Evolutionary conservation across 1,140 invertebrate genomes (phyloP).

Genomic region (Theocolax elegans): DNA sequence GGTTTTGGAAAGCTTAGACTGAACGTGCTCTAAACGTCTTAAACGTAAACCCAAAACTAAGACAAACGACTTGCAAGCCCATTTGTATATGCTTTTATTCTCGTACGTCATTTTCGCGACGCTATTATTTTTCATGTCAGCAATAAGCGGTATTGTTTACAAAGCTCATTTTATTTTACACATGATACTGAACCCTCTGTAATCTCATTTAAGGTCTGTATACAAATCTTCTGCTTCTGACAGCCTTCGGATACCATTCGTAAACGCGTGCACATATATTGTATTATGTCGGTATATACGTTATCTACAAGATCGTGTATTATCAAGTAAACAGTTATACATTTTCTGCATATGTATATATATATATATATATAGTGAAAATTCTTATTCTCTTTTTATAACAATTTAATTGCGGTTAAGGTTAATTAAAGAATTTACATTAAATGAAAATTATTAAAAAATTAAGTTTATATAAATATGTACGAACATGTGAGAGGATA

Average conservation of each 20-base stretch:
- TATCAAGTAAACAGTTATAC: neutral
- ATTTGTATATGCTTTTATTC: neutral
- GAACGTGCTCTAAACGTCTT: slow-evolving; percentile 4
- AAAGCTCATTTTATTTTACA: neutral
- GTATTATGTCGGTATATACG: too few relatives aligned
- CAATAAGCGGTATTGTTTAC: neutral
- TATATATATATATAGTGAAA: too few relatives aligned
- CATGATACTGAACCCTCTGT: neutral
- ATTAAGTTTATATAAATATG: too few relatives aligned
- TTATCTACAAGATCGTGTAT: neutral
- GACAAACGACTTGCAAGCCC: neutral
- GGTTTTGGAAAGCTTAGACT: neutral
- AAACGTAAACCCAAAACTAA: slow-evolving; percentile 3
- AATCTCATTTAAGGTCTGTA: neutral
- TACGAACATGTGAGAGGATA: too few relatives aligned
- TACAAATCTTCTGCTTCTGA: neutral
- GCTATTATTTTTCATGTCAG: slow-evolving; percentile 1
- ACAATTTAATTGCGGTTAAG: too few relatives aligned
- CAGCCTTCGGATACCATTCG: neutral
- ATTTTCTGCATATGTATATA: neutral
- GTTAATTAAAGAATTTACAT: too few relatives aligned
- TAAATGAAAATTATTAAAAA: too few relatives aligned
- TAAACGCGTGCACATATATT: too few relatives aligned
- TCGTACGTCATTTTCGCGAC: neutral
- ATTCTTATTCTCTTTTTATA: too few relatives aligned